Evolutionary conservation across 1,140 invertebrate species (phyloP).

Genomic region (Arion vulgaris): DNA sequence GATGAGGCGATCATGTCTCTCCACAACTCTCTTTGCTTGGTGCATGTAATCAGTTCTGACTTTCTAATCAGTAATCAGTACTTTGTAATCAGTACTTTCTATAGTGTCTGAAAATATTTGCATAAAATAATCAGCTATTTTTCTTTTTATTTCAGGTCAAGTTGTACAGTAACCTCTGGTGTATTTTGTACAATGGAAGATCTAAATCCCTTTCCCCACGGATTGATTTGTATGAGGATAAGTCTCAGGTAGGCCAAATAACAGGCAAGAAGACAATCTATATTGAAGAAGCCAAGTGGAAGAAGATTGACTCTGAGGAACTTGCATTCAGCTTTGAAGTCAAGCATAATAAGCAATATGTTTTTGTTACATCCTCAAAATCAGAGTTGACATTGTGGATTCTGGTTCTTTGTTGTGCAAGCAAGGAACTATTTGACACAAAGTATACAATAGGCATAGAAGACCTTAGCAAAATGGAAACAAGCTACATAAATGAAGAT

Average conservation of each 20-base stretch:
- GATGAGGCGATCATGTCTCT: too few relatives aligned
- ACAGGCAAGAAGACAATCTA: not conserved
- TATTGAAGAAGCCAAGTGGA: slow-evolving; percentile 9
- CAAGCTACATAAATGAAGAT: not conserved
- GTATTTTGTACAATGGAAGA: not conserved
- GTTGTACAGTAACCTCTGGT: slow-evolving; percentile 10
- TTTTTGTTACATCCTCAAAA: not conserved
- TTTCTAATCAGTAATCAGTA: too few relatives aligned
- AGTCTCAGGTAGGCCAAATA: not conserved
- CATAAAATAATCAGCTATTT: too few relatives aligned
- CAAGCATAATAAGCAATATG: slow-evolving; percentile 6
- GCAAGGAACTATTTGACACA: slow-evolving; percentile 14
- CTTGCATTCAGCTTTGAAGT: not conserved
- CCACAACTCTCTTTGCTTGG: too few relatives aligned
- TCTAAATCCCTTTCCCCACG: not conserved
- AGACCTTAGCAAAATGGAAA: slow-evolving; percentile 1
- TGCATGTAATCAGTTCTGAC: too few relatives aligned
- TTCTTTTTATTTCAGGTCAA: not conserved
- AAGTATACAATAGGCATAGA: not conserved
- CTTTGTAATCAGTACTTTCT: too few relatives aligned
- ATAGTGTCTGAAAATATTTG: too few relatives aligned
- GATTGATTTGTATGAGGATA: slow-evolving; percentile 1
- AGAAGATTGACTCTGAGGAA: not conserved
- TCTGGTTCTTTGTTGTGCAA: not conserved
- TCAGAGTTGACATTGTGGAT: not conserved